Percentiles rank a stretch among this genome's conserved stretches.
Evolutionary conservation across 2,888 invertebrate genomes (phyloP).

Genomic region (Ochropleura plecta): DNA sequence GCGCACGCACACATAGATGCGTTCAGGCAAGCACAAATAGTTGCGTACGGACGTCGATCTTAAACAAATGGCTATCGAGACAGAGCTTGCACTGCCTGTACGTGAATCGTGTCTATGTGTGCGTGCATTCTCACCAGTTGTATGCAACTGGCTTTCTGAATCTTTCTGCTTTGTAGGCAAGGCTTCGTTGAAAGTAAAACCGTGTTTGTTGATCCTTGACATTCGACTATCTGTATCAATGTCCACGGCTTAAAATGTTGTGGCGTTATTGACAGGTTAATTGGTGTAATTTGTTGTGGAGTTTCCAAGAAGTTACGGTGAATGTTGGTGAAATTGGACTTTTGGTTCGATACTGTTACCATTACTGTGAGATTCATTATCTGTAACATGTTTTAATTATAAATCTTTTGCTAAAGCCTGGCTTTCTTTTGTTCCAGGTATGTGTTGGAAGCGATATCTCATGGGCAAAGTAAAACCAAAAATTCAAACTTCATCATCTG

Average conservation of each 20-base stretch:
- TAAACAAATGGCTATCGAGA: background rate
- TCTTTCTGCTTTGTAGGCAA: background rate
- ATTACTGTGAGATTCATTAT: background rate
- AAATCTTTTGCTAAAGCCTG: background rate
- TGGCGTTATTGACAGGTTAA: conserved; percentile 46
- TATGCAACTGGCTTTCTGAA: background rate
- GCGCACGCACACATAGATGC: background rate
- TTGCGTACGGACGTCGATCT: background rate
- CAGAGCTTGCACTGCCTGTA: background rate
- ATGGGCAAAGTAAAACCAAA: too few relatives aligned
- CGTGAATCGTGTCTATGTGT: background rate
- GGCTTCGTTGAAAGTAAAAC: conserved; percentile 62
- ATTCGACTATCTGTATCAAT: conserved; percentile 63
- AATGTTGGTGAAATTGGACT: conserved; percentile 20
- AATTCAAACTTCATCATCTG: too few relatives aligned
- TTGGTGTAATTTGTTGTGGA: conserved; percentile 38
- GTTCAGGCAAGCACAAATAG: too few relatives aligned
- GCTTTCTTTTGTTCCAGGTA: too few relatives aligned
- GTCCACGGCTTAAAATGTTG: conserved; percentile 47
- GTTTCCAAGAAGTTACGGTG: conserved; percentile 25
- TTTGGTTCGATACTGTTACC: background rate
- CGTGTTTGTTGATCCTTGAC: conserved; percentile 63
- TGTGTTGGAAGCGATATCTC: too few relatives aligned
- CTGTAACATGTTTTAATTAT: background rate
- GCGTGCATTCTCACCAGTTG: background rate